These are phyloP conservation scores for Hoplias malabaricus DNA, from an alignment of 2,113 vertebrate species.

Conservation along the genomic window DNA sequence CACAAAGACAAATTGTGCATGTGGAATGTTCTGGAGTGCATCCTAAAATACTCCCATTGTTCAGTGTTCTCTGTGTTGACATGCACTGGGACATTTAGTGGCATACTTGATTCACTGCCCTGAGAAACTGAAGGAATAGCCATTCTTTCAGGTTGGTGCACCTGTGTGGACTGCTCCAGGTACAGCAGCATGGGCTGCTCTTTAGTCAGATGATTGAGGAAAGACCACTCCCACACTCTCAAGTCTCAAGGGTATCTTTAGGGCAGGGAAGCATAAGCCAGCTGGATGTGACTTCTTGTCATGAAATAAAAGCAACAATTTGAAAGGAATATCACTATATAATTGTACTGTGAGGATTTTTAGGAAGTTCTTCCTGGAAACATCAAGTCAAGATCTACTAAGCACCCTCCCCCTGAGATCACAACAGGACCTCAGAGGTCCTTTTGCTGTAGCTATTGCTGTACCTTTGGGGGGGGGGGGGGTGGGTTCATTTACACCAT, in stretches of 20 bases:
- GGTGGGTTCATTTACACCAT: too few relatives aligned
- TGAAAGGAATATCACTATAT: too few relatives aligned
- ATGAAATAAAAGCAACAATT: neutral
- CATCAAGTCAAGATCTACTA: too few relatives aligned
- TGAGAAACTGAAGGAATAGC: conserved; percentile 51
- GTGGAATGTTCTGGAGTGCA: conserved; percentile 67
- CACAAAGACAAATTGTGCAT: conserved; percentile 75
- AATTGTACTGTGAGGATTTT: too few relatives aligned
- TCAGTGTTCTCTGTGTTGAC: conserved; percentile 56
- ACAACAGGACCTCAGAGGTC: too few relatives aligned
- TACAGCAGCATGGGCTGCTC: conserved; percentile 4
- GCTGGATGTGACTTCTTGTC: too few relatives aligned
- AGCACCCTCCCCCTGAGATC: too few relatives aligned
- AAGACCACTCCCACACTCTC: neutral
- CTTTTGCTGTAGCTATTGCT: too few relatives aligned
- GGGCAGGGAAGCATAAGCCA: neutral
- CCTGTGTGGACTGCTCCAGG: conserved; percentile 45
- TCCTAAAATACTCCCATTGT: conserved; percentile 61
- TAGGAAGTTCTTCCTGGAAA: too few relatives aligned
- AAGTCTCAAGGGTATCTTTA: neutral
- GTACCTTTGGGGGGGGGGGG: too few relatives aligned
- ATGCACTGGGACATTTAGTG: conserved; percentile 61
- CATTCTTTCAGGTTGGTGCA: conserved; percentile 44
- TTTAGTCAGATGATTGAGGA: conserved; percentile 19
- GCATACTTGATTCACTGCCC: conserved; percentile 61